Evolutionary conservation across 37 sponge, comb jelly and placozoan species (phyloP), one percentile per base, ranked within the genome.

Genomic region (Tethya wilhelma): DNA sequence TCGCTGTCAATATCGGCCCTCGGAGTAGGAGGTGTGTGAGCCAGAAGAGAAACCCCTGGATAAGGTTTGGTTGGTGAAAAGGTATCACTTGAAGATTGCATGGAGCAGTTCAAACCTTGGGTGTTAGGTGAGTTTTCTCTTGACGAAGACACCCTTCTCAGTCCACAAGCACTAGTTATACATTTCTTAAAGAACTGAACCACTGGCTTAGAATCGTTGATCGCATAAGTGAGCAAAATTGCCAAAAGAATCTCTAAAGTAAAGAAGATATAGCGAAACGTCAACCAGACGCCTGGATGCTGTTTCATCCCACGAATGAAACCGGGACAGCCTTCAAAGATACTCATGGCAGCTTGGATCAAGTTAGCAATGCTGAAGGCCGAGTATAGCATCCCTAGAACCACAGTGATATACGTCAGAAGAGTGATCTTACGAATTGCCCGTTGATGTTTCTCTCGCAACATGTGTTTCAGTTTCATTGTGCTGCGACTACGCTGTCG

Each of bases 301-400:
- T 69, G 45, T 12, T 9, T 2, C 1, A 6, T 23, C 7, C n/a
- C 38, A 25, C 34, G n/a, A 2, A 38, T n/a, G 11, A 26, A 23
- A 22, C 62, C 71, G 20, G 37, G 36, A 40, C 86, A 85, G 20
- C 38, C 71, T 19, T 58, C 65, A 39, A 85, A 85, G 14, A 85
- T 14, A 11, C 34, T 33, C 34, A 70, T 55, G n/a, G 2, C 22
- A 3, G 63, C n/a, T 26, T 71, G 7, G 1, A 56, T 59, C 40
- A 89, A 39, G 23, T 69, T 69, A 8, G 49, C 73, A n/a, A 84
- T 29, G 20, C 56, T 75, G 46, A 89, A 36, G 0, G 74, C 38
- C 20, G 84, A 84, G 56, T 89, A 89, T 0, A 79, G 4, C 25
- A 82, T 79, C 0, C 90, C 90, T 44, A 89, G 62, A 26, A 45